Evolutionary conservation across 2,888 invertebrate species (phyloP), one percentile per base, ranked within the genome.

Genomic region (Phengaris alcon): DNA sequence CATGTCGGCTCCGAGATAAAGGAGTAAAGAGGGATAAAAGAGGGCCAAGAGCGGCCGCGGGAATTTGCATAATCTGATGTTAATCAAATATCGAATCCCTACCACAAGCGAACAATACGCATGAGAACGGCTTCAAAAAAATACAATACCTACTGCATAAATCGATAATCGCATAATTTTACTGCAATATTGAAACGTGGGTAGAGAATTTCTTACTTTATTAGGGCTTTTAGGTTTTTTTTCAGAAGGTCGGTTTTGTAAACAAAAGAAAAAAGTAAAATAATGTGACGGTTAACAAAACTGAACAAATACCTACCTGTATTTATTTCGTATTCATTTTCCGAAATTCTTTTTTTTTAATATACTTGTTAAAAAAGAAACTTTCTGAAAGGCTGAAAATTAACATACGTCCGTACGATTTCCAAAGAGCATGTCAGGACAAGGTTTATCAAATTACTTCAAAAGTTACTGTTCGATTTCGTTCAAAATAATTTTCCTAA

Each of bases 11-110:
- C 83, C 84, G 87, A 91, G 91, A 91, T 91, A 93, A 93, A 93
- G 87, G 87, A 85, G 85, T 83, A 86, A 86, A 85, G 83, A 87
- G 84, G 87, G 87, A 86, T 86, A 90, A 91, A 90, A 88, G 87
- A 88, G 83, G 88, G 89, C 90, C 85, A 86, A 90, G 90, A 90
- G 90, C 91, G 90, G 88, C 89, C 89, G 91, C 90, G 82, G 84
- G 88, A 88, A 93, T 93, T 93, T 92, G 91, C 92, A 93, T 93
- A 93, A 91, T 92, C 93, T 90, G 93, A 93, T 93, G 91, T 88
- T 92, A 93, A 92, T 93, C 93, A 92, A 90, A 91, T 87, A 87
- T 85, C 84, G 86, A 83, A 84, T 86, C 84, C 84, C 85, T 82
- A 84, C 86, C 85, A 83, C 82, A 35, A 22, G 35, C 72, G 52